A percentile compares a stretch with the other conserved stretches of the same genome.
phyloP scores from a whole-genome alignment of 2,797 vertebrate genomes.

The Pyrocephalus nanus region DNA sequence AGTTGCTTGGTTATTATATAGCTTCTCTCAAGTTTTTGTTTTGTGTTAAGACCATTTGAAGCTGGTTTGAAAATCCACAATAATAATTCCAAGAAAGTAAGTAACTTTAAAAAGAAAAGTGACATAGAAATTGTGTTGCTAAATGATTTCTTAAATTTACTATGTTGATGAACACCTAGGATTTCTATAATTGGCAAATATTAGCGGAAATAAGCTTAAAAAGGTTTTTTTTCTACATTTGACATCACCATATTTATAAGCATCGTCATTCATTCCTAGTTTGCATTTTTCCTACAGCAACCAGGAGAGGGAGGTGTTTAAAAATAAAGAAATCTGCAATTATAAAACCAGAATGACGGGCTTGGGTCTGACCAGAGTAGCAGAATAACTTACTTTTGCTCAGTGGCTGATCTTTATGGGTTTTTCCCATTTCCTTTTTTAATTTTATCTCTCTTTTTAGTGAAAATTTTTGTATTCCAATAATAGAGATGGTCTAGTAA shows the following conservation, averaged over 20 bases:
- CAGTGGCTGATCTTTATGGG: not conserved
- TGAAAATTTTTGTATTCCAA: not conserved
- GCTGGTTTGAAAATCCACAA: not conserved
- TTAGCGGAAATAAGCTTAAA: not conserved
- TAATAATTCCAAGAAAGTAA: not conserved
- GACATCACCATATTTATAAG: not conserved
- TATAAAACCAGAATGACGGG: not conserved
- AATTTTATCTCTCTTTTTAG: not conserved
- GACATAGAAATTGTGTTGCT: not conserved
- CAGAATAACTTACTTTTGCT: not conserved
- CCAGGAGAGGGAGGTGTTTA: constrained; percentile 41
- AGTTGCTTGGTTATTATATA: not conserved
- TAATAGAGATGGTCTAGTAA: not conserved
- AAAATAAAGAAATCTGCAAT: constrained; percentile 7
- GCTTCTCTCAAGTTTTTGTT: not conserved
- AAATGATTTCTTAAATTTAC: not conserved
- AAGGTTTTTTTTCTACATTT: not conserved
- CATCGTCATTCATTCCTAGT: not conserved
- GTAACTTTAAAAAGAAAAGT: not conserved
- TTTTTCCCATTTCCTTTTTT: not conserved
- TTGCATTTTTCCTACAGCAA: not conserved
- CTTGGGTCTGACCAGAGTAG: not conserved
- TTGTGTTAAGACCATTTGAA: not conserved
- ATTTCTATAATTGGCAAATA: not conserved
- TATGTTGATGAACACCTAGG: not conserved